These are phyloP conservation scores for Cyrtodaria siliqua DNA, from an alignment of 2,888 invertebrate species.

Conservation along the genomic window DNA sequence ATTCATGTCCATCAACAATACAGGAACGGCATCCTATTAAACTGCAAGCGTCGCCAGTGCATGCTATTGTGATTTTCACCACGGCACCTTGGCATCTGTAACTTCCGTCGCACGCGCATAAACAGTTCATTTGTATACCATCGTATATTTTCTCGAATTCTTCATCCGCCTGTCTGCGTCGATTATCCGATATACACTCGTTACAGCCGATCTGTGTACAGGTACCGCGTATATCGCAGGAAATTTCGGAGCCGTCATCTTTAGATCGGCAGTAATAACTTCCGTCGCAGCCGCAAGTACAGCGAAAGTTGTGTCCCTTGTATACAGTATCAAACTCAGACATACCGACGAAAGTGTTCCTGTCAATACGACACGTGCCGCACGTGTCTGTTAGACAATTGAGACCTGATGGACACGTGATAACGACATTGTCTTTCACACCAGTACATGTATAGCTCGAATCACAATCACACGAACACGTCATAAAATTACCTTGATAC, in stretches of 20 bases:
- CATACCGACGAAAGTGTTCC: conserved; percentile 43
- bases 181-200: conserved; percentile 70
- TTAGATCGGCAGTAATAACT: conserved; percentile 46
- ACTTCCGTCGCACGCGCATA: conserved; percentile 75
- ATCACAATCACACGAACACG: conserved; percentile 53
- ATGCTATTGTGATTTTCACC: conserved; percentile 41
- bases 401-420: conserved; percentile 40
- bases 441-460: conserved; percentile 57
- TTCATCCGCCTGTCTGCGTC: conserved; percentile 64
- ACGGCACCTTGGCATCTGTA: conserved; percentile 75
- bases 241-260: conserved; percentile 32
- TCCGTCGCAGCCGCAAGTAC: conserved; percentile 59
- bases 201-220: conserved; percentile 65
- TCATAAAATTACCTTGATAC: conserved; percentile 57
- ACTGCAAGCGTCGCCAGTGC: conserved; percentile 41
- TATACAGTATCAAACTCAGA: conserved; percentile 29
- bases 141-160: conserved; percentile 66
- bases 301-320: conserved; percentile 41
- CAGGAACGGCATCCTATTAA: conserved; percentile 63
- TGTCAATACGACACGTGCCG: conserved; percentile 42
- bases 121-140: conserved; percentile 44
- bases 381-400: no score
- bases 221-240: conserved; percentile 23
- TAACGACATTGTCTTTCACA: conserved; percentile 28
- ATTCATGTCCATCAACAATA: conserved; percentile 42